Evolutionary conservation across 2,888 invertebrate genomes (phyloP), one percentile per base, ranked within the genome.

Genomic region (Endotricha flammealis): DNA sequence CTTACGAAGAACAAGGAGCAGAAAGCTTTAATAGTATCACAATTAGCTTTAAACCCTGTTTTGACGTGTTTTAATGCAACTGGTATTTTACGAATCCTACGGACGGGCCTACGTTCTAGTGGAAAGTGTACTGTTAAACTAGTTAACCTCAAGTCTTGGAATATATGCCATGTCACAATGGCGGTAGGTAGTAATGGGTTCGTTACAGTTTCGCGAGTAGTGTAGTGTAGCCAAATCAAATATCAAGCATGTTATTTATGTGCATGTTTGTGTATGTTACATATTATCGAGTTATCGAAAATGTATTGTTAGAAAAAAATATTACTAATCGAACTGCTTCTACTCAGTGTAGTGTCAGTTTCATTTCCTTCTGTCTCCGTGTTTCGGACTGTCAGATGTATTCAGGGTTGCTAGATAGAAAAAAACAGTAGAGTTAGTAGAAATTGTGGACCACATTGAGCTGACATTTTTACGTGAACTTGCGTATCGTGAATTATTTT

Each of bases 121-220:
- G 74, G 74, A 75, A 63, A 75, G 62, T 62, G 50, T 65, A 66
- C 63, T 61, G 58, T 64, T 62, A 69, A 46, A 48, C 44, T 67
- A 64, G 67, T 71, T 55, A 62, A 64, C 64, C 70, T 60, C 55
- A 54, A n/a, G 51, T 57, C 53, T 49, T 63, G 51, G n/a, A 54
- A 48, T 70, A 59, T 76, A 80, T 73, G 80, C 74, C 78, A 63
- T 46, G 13, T 14, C 42, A 52, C 44, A 42, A 54, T 66, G 82
- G 77, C 72, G 38, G 77, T 83, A 81, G 81, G 49, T 70, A 71
- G 71, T 20, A 65, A 56, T 58, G 62, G 64, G 71, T 77, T 76
- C 66, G 82, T 82, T 80, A 72, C 69, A 64, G 68, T 78, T 78
- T 75, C 71, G 69, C 74, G 64, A 64, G 80, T 83, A 79, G 67